These are phyloP conservation scores for Pseudorectes ferrugineus DNA, from an alignment of 2,113 vertebrate species.

Conservation along the genomic window DNA sequence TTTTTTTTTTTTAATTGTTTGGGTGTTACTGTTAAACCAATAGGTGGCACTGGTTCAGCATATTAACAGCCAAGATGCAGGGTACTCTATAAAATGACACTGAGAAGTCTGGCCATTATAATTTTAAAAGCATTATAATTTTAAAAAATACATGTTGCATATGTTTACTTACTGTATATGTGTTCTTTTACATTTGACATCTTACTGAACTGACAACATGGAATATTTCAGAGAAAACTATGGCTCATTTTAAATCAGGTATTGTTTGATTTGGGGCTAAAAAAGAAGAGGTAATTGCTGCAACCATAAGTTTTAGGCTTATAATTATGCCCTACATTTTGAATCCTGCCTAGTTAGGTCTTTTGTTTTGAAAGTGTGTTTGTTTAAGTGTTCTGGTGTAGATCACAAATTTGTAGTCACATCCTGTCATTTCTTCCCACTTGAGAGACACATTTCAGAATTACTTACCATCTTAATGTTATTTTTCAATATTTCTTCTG, in stretches of 20 bases:
- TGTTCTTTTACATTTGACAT: neutral
- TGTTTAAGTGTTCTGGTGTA: neutral
- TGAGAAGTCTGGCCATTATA: neutral
- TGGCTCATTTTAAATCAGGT: neutral
- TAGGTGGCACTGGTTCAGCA: constrained; percentile 50
- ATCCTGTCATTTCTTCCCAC: neutral
- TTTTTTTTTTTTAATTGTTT: neutral
- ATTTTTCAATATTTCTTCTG: neutral
- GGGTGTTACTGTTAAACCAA: neutral
- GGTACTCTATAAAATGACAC: neutral
- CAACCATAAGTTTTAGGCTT: neutral
- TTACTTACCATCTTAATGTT: neutral
- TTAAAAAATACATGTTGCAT: neutral
- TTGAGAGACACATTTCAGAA: neutral
- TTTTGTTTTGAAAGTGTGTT: neutral
- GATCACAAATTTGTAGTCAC: neutral
- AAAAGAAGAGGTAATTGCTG: neutral
- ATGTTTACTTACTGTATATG: neutral
- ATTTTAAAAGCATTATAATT: neutral
- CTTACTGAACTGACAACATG: neutral
- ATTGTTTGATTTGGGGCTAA: neutral
- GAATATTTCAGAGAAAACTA: neutral
- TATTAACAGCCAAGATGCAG: neutral
- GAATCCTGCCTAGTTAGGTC: neutral
- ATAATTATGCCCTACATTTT: neutral